Conservation (phyloP, 2,797 vertebrate genomes). For the Gymnoscopelus microlampas region DNA sequence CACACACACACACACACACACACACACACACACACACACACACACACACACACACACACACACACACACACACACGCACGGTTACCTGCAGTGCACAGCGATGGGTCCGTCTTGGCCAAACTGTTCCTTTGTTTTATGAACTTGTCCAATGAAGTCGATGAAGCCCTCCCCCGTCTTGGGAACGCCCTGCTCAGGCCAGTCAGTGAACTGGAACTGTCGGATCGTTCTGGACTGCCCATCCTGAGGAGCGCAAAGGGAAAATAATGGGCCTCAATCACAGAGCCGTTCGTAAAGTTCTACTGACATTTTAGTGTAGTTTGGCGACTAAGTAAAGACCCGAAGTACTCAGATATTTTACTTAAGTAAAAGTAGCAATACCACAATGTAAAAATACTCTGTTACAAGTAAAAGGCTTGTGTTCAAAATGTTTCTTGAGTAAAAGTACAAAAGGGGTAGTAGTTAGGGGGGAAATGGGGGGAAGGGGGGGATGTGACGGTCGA, state of each 20-base stretch:
- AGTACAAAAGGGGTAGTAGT: too few relatives aligned
- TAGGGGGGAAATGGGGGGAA: too few relatives aligned
- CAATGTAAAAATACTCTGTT: too few relatives aligned
- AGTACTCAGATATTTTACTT: too few relatives aligned
- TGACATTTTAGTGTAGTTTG: too few relatives aligned
- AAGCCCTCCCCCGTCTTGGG: conserved; percentile 96
- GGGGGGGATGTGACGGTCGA: too few relatives aligned
- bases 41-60: conserved; percentile 17
- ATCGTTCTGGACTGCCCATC: conserved; percentile 97
- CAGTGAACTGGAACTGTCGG: conserved; percentile 98
- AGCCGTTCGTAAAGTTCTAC: too few relatives aligned
- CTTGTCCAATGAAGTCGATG: conserved; percentile 97
- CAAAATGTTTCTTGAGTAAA: too few relatives aligned
- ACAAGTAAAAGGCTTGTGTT: too few relatives aligned
- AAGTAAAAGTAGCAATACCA: too few relatives aligned
- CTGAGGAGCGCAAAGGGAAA: conserved; percentile 66
- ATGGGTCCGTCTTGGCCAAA: conserved; percentile 98
- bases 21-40: neutral
- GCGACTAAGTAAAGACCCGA: too few relatives aligned
- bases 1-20: conserved; percentile 8
- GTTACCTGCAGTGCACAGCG: conserved; percentile 96
- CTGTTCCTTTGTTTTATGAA: conserved; percentile 99
- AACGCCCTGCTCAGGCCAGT: conserved; percentile 99
- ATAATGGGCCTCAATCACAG: neutral
- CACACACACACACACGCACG: conserved; percentile 9